Conservation (phyloP, 2,888 invertebrate species). For the Ochropleura leucogaster region DNA sequence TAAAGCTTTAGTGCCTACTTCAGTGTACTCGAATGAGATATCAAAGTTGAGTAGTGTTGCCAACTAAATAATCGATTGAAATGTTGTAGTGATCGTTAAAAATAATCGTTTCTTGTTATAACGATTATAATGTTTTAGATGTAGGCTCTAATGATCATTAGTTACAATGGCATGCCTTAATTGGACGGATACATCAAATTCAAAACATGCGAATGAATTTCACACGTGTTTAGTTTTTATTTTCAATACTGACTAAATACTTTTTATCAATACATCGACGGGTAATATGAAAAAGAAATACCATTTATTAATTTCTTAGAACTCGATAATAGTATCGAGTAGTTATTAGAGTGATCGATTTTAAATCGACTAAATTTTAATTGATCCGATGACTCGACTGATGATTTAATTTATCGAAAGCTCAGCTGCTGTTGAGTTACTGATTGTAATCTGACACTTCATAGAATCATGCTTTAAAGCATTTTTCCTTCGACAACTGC, state of each 20-base stretch:
- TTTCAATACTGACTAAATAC: conserved; percentile 16
- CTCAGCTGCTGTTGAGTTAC: conserved; percentile 61
- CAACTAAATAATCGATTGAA: conserved; percentile 4
- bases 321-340: conserved; percentile 20
- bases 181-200: conserved; percentile 47
- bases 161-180: conserved; percentile 41
- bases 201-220: conserved; percentile 29
- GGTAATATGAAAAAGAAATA: conserved; percentile 11
- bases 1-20: conserved; percentile 16
- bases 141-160: conserved; percentile 39
- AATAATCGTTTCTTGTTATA: conserved; percentile 17
- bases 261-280: conserved; percentile 29
- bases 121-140: conserved; percentile 31
- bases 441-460: conserved; percentile 63
- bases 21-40: conserved; percentile 6
- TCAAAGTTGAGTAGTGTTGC: neutral
- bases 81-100: neutral
- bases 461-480: conserved; percentile 53
- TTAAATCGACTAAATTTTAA: conserved; percentile 49
- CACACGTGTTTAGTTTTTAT: conserved; percentile 18
- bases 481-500: conserved; percentile 26
- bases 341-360: conserved; percentile 33
- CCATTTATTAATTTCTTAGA: conserved; percentile 16
- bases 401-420: conserved; percentile 57
- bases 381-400: conserved; percentile 57